Percentiles rank a stretch among this genome's conserved stretches.
phyloP scores from a whole-genome alignment of 1,140 invertebrate genomes.

The Sminthurides bifidus region DNA sequence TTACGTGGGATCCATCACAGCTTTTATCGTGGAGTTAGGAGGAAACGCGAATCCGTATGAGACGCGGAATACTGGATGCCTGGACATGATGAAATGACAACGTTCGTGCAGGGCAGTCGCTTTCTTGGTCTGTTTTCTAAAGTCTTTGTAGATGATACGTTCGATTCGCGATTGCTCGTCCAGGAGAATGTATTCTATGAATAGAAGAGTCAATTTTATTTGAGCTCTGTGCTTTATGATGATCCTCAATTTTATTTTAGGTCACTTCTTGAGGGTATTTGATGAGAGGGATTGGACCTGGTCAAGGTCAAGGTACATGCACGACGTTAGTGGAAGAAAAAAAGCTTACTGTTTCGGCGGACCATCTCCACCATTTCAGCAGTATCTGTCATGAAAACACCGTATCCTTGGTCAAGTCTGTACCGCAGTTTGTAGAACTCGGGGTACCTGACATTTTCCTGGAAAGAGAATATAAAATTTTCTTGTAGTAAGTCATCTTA shows the following conservation, averaged over 20 bases:
- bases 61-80: slow-evolving; percentile 20
- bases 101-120: slow-evolving; percentile 19
- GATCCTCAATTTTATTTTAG: no score
- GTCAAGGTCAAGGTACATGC: background rate
- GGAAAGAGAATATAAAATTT: background rate
- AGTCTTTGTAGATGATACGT: slow-evolving; percentile 26
- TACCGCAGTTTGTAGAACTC: slow-evolving; percentile 24
- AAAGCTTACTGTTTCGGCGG: slow-evolving; percentile 19
- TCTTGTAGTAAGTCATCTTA: no score
- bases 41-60: slow-evolving; percentile 50
- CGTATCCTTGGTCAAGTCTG: slow-evolving; percentile 12
- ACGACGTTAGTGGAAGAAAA: background rate
- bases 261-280: no score
- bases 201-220: no score
- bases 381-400: slow-evolving; percentile 13
- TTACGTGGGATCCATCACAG: slow-evolving; percentile 54
- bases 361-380: slow-evolving; percentile 24
- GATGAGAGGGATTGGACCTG: no score
- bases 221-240: no score
- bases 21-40: slow-evolving; percentile 44
- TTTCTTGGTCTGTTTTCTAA: slow-evolving; percentile 18
- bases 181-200: slow-evolving; percentile 21
- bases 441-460: slow-evolving; percentile 10
- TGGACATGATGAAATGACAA: slow-evolving; percentile 31
- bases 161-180: slow-evolving; percentile 29